Evolutionary conservation across 2,113 vertebrate genomes (phyloP).

Genomic region (Myiozetetes cayanensis): DNA sequence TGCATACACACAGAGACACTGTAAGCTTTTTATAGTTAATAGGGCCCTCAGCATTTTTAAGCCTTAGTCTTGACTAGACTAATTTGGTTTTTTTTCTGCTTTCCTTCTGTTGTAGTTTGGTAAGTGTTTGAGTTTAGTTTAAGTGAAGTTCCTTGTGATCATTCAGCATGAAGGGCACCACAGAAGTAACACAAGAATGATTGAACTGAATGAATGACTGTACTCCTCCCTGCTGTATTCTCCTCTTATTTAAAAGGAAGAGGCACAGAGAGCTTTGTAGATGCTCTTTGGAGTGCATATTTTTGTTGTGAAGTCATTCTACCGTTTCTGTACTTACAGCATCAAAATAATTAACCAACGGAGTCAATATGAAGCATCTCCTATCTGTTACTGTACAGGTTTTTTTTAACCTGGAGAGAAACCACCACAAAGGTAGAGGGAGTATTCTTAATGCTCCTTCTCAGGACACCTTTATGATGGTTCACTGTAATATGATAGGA

Average conservation of each 20-base stretch:
- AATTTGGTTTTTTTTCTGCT: conserved; percentile 67
- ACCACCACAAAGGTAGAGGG: not conserved
- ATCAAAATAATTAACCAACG: not conserved
- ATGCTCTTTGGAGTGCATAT: not conserved
- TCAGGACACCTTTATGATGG: not conserved
- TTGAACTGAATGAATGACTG: conserved; percentile 25
- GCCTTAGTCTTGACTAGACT: conserved; percentile 30
- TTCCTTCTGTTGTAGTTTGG: conserved; percentile 60
- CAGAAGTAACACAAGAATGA: not conserved
- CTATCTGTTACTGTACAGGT: not conserved
- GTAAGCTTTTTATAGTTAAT: conserved; percentile 64
- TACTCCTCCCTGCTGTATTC: not conserved
- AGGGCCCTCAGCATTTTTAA: conserved; percentile 62
- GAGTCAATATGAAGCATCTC: not conserved
- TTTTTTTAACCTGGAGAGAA: not conserved
- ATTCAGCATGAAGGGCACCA: conserved; percentile 32
- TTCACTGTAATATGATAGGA: not conserved
- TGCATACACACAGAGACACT: not conserved
- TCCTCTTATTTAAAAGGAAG: conserved; percentile 6
- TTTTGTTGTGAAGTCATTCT: not conserved
- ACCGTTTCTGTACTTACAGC: not conserved
- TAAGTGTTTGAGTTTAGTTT: conserved; percentile 27
- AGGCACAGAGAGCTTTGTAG: not conserved
- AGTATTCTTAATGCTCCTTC: not conserved
- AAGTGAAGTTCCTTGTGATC: conserved; percentile 56